Evolutionary conservation across 2,113 vertebrate genomes (phyloP), one percentile per base, ranked within the genome.

Genomic region (Nematolebias whitei): DNA sequence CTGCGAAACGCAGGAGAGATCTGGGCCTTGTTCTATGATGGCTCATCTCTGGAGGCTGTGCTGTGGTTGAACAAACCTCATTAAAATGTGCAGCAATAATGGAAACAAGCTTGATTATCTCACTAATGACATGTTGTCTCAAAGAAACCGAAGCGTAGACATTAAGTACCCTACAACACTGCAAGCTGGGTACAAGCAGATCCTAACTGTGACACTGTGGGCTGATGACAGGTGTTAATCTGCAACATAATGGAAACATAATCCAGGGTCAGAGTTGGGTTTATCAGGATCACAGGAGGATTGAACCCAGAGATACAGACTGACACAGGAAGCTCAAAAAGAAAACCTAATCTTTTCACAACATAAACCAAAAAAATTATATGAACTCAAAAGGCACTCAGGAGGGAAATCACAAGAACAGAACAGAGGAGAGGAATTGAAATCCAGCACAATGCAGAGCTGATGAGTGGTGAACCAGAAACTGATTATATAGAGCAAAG

Each of bases 1-100:
- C 72, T 71, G 60, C 50, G 60, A 44, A 53, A 62, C 24, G 44
- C 23, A 43, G 69, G 23, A 47, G 71, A 69, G 56, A 69, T 70
- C 45, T 48, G 35, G 59, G 54, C 47, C 24, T 44, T 19, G 55
- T 60, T 78, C 63, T 80, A 70, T 68, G 78, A 66, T 66, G 74
- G 68, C 67, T 79, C 83, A 68, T 84, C 82, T 80, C 83, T 63
- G 64, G 70, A 71, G 83, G 76, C 77, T 4, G 8, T 48, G 75
- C 68, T 48, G 63, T 44, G 67, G 73, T 77, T 81, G 71, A 85
- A 71, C 64, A 82, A 71, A 71, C 59, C 86, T 88, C 79, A 82
- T 88, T 88, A 86, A 86, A 84, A 88, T 55, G 61, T 85, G 71
- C 69, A 32, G 76, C 5, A 58, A 82, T 88, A 88, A 90, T 88